These are phyloP conservation scores for Sebastes alutus DNA, from an alignment of 2,797 vertebrate genomes.

Conservation along the genomic window DNA sequence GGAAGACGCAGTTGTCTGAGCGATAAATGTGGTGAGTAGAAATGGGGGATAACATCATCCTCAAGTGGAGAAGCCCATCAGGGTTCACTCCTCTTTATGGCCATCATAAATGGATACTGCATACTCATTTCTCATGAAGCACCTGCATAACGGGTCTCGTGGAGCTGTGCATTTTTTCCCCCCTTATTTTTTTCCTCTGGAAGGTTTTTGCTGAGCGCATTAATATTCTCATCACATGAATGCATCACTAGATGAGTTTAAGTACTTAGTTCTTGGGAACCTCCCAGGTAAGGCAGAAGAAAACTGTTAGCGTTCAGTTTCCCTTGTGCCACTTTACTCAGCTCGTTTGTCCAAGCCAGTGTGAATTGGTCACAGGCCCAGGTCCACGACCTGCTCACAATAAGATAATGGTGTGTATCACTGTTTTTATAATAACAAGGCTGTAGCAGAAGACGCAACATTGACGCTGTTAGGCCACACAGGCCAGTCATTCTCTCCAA, in stretches of 20 bases:
- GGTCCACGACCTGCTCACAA: not conserved
- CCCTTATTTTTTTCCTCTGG: not conserved
- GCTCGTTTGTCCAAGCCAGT: not conserved
- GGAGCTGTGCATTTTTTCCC: not conserved
- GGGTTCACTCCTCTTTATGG: constrained; percentile 66
- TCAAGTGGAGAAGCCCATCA: constrained; percentile 57
- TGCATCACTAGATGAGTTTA: not conserved
- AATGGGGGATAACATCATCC: constrained; percentile 67
- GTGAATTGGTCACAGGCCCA: not conserved
- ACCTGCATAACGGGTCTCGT: constrained; percentile 34
- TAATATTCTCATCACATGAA: not conserved
- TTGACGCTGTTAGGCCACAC: constrained; percentile 6
- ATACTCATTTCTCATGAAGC: constrained; percentile 56
- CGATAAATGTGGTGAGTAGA: constrained; percentile 46
- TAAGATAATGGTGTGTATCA: constrained; percentile 23
- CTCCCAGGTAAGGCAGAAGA: not conserved
- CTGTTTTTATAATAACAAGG: constrained; percentile 43
- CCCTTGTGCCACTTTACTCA: not conserved
- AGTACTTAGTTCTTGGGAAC: not conserved
- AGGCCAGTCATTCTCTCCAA: constrained; percentile 15
- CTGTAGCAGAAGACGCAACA: not conserved
- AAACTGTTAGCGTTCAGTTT: not conserved
- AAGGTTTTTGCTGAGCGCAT: constrained; percentile 21
- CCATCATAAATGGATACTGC: constrained; percentile 69
- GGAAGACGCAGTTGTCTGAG: constrained; percentile 29